Evolutionary conservation across 2,888 invertebrate species (phyloP), one percentile per base, ranked within the genome.

Genomic region (Heteromyza rotundicornis): DNA sequence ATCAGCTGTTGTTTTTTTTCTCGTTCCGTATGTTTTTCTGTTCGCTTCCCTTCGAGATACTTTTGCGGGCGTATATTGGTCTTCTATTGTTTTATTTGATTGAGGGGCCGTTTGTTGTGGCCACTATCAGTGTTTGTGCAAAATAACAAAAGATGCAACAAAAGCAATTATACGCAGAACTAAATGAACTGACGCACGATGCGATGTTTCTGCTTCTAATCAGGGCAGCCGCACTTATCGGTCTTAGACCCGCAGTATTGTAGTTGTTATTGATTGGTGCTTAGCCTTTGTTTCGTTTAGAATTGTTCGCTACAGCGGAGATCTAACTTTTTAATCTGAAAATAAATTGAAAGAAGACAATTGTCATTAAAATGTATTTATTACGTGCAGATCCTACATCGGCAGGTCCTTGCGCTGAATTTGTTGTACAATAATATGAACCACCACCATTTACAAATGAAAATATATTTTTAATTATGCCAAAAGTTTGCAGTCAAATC

Each of bases 191-290:
- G n/a, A 20, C 8, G 20, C 51, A 12, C 23, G 23, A 20, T 51
- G 7, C 40, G 47, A 17, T 23, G 22, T 51, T 60, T 36, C 24
- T 40, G 44, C 14, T 40, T 58, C 58, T 55, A 58, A 59, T 51
- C 54, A 19, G 49, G 49, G 40, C 47, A 17, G 12, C 5, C 2
- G 44, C 49, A 44, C 55, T 62, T 58, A 62, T 44, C 62, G 62
- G 50, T 55, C 58, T 59, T 59, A 50, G 62, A 35, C 54, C 62
- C 50, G 35, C 47, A 17, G 59, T 54, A 54, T 61, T 66, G 20
- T 17, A 57, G 36, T 59, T 64, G 52, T 61, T 49, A 64, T 63
- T 66, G 60, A 47, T 44, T 66, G 64, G 64, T 62, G 56, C 44
- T 32, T 5, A 32, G 40, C 40, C 40, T 40, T 40, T 40, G 16